Conservation (phyloP, 2,888 invertebrate species). For the Melolontha melolontha region DNA sequence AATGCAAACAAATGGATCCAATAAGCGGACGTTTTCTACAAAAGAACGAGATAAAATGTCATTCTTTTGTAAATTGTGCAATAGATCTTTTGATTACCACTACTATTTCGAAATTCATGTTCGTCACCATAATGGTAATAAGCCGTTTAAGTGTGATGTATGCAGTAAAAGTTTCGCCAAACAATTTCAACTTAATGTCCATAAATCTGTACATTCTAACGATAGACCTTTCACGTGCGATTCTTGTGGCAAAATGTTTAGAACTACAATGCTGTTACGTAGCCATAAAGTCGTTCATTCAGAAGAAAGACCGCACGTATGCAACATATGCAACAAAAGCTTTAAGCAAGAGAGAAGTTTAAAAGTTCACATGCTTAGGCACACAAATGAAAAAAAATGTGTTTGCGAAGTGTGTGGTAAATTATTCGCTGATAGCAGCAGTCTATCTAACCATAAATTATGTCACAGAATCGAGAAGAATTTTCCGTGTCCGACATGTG, state of each 20-base stretch:
- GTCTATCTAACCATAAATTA: conserved; percentile 4
- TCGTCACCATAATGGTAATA: conserved; percentile 4
- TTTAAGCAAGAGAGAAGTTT: background rate
- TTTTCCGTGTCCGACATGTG: conserved; percentile 10
- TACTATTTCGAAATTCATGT: conserved; percentile 20
- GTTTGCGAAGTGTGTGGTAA: conserved; percentile 24
- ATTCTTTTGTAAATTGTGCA: background rate
- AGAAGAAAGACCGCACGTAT: conserved; percentile 15
- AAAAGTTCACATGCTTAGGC: too few species aligned
- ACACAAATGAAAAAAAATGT: conserved; percentile 5
- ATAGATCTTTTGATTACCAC: conserved; percentile 15
- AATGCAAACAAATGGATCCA: too few species aligned
- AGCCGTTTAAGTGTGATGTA: conserved; percentile 24
- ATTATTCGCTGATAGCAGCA: background rate
- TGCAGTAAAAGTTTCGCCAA: conserved; percentile 18
- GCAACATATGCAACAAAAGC: conserved; percentile 11
- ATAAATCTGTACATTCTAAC: conserved; percentile 1
- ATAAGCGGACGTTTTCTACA: too few species aligned
- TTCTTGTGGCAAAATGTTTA: conserved; percentile 9
- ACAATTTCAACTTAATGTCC: background rate
- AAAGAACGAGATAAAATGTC: too few species aligned
- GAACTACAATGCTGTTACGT: background rate
- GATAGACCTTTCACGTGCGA: conserved; percentile 17
- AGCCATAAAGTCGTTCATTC: conserved; percentile 6
- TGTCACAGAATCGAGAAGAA: conserved; percentile 6